A percentile compares a stretch with the other conserved stretches of the same genome.
Evolutionary conservation across 2,888 invertebrate species (phyloP).

Genomic region (Chalcosyrphus nemorum): DNA sequence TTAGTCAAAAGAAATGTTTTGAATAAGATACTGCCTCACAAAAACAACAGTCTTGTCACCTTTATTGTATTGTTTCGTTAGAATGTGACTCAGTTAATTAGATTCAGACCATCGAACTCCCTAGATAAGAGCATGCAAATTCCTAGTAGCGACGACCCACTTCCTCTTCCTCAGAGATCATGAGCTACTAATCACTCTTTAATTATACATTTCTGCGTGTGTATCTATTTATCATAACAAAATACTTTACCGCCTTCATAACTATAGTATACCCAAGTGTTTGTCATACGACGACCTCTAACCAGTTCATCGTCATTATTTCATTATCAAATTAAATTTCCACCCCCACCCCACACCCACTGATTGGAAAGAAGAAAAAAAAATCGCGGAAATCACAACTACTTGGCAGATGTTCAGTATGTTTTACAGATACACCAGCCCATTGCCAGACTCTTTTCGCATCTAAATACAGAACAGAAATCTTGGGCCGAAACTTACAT

Average conservation of each 20-base stretch:
- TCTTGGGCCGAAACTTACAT: slow-evolving; percentile 34
- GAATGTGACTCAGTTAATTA: background rate
- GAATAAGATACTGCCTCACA: too few species aligned
- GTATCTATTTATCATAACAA: slow-evolving; percentile 17
- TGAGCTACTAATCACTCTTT: background rate
- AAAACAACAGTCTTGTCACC: too few species aligned
- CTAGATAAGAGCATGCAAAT: background rate
- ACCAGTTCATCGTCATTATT: slow-evolving; percentile 60
- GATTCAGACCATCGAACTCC: background rate
- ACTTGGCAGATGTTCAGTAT: slow-evolving; percentile 28
- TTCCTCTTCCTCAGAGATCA: background rate
- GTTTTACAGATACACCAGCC: background rate
- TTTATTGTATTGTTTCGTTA: background rate
- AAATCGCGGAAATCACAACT: slow-evolving; percentile 44
- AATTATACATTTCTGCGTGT: slow-evolving; percentile 5
- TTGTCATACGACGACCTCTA: slow-evolving; percentile 28
- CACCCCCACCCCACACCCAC: background rate
- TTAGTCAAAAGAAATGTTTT: too few species aligned
- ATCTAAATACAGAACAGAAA: background rate
- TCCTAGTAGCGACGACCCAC: background rate
- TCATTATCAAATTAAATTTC: slow-evolving; percentile 61
- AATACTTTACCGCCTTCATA: slow-evolving; percentile 10
- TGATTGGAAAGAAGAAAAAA: background rate
- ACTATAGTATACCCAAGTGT: background rate
- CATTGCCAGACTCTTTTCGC: background rate